Conservation (phyloP, 2,888 invertebrate genomes). For the Spisula solida region DNA sequence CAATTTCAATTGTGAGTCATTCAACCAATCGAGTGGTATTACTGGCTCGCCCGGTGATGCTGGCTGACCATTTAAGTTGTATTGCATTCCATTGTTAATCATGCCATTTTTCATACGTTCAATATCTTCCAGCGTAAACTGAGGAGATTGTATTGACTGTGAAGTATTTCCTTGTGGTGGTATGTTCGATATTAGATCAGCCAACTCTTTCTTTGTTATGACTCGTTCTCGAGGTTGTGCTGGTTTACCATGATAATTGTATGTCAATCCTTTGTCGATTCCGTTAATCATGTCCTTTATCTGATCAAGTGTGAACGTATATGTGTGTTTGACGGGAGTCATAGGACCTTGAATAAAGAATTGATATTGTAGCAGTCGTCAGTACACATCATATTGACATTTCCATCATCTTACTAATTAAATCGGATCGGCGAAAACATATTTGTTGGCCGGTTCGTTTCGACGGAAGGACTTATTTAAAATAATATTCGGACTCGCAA, state of each 20-base stretch:
- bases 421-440: no score
- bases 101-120: constrained; percentile 38
- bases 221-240: constrained; percentile 28
- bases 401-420: no score
- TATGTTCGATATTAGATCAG: neutral
- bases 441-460: no score
- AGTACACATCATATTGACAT: no score
- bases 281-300: constrained; percentile 15
- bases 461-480: no score
- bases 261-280: constrained; percentile 2
- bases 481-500: no score
- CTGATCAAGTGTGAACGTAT: neutral
- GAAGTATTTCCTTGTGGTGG: neutral
- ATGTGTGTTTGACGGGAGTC: neutral
- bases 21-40: neutral
- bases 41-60: neutral
- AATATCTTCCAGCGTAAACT: constrained; percentile 16
- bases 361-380: no score
- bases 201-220: neutral
- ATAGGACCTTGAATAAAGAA: no score
- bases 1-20: neutral
- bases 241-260: constrained; percentile 34
- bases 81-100: neutral
- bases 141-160: neutral
- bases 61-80: neutral